phyloP scores from a whole-genome alignment of 2,113 vertebrate genomes.

The Cochlearius cochlearius region DNA sequence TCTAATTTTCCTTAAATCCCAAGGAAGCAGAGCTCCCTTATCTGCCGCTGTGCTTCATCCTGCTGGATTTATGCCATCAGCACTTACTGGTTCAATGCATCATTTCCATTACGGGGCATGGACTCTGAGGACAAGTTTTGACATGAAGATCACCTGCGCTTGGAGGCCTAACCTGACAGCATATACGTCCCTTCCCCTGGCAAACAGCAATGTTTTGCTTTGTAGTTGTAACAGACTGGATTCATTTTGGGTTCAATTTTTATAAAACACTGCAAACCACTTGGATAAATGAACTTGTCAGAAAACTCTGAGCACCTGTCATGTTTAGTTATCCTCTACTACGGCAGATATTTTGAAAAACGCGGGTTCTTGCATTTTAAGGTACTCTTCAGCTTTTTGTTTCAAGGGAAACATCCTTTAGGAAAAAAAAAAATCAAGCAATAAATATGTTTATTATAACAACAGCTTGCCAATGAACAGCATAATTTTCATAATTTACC shows the following conservation, averaged over 20 bases:
- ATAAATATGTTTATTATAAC: neutral
- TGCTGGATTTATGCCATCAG: fast-evolving
- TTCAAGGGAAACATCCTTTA: neutral
- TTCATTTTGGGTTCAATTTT: neutral
- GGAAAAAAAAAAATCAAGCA: neutral
- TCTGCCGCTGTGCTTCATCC: neutral
- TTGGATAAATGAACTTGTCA: neutral
- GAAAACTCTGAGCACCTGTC: neutral
- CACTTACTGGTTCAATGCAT: neutral
- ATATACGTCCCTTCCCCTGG: neutral
- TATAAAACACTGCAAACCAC: neutral
- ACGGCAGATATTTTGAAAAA: neutral
- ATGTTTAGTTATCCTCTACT: neutral
- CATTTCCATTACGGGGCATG: neutral
- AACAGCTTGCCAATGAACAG: neutral
- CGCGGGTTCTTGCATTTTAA: neutral
- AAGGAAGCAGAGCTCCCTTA: neutral
- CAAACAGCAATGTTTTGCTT: neutral
- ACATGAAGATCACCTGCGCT: neutral
- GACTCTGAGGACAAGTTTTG: neutral
- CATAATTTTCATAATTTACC: neutral
- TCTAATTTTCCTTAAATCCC: neutral
- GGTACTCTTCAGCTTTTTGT: neutral
- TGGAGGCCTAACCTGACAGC: neutral
- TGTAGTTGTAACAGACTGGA: neutral